Evolutionary conservation across 2,113 vertebrate genomes (phyloP).

Genomic region (Hiodon alosoides): DNA sequence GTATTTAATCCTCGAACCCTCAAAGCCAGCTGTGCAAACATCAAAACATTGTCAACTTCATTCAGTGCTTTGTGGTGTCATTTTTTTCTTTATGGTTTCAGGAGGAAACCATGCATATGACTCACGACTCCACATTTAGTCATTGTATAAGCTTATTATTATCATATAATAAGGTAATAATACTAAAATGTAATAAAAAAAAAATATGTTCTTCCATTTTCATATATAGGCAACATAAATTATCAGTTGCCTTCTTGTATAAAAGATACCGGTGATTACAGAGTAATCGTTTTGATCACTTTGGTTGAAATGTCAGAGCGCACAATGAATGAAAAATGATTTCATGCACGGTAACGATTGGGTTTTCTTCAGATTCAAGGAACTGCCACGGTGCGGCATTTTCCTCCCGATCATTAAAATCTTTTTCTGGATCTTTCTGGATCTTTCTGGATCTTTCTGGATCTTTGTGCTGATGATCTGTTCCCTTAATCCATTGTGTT

Average conservation of each 20-base stretch:
- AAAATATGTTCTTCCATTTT: not conserved
- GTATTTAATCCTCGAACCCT: not conserved
- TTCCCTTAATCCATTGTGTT: too few relatives aligned
- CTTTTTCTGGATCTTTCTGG: too few relatives aligned
- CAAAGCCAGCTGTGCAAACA: slow-evolving; percentile 13
- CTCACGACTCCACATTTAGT: not conserved
- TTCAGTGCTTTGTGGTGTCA: not conserved
- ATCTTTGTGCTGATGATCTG: too few relatives aligned
- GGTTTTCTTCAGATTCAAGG: too few relatives aligned
- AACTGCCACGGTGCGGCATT: too few relatives aligned
- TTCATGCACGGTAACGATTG: too few relatives aligned
- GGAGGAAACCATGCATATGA: not conserved
- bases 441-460: too few relatives aligned
- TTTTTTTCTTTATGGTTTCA: not conserved
- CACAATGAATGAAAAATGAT: too few relatives aligned
- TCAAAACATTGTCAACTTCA: not conserved
- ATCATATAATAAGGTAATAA: not conserved
- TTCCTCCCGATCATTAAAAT: too few relatives aligned
- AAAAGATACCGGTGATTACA: not conserved
- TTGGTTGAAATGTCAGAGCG: too few relatives aligned
- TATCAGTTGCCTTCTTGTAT: not conserved
- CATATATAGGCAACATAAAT: not conserved
- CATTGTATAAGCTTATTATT: not conserved
- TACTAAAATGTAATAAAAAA: too few relatives aligned
- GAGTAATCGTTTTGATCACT: too few relatives aligned